Evolutionary conservation across 2,113 vertebrate species (phyloP), one percentile per base, ranked within the genome.

Genomic region (Camelus dromedarius): DNA sequence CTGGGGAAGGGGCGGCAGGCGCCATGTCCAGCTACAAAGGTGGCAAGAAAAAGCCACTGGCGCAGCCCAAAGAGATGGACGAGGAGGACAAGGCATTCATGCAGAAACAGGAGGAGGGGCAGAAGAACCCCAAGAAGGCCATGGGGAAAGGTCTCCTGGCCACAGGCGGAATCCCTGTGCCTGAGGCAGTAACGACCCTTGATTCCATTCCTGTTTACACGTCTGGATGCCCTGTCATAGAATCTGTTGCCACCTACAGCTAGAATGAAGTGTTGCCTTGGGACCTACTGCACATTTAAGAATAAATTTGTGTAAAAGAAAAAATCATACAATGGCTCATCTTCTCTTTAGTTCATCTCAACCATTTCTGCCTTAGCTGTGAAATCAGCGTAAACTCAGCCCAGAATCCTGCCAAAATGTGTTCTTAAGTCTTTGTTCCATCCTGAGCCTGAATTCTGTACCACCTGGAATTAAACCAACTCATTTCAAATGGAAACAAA

Each of bases 141-240:
- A 42, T 5, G 38, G 38, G 38, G 38, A 42, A 42, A 42, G 38
- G 38, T 42, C 4, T 5, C 38, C 38, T 42, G 38, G 99, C 97
- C 91, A 97, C 98, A 48, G 98, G 99, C 50, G 99, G 99, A 96
- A 99, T 99, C 54, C 28, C 85, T 96, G 42, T 86, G 13, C 70
- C 69, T 64, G 64, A 82, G n/a, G 48, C 64, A 35, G 38, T 93
- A 93, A n/a, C 67, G 86, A 82, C 50, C 76, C 60, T 95, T 80
- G 30, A 79, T 76, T 91, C 50, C 91, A 89, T 90, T 92, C 75
- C 35, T 92, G 62, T 64, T 75, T 96, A 70, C 75, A 95, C 69
- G 89, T 86, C 67, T 69, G 81, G 89, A 96, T 82, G 88, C 80
- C 76, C 94, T 76, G 30, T 46, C 77, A 14, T 72, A 84, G 58